Evolutionary conservation across 2,113 vertebrate genomes (phyloP).

Genomic region (Oreochromis niloticus): DNA sequence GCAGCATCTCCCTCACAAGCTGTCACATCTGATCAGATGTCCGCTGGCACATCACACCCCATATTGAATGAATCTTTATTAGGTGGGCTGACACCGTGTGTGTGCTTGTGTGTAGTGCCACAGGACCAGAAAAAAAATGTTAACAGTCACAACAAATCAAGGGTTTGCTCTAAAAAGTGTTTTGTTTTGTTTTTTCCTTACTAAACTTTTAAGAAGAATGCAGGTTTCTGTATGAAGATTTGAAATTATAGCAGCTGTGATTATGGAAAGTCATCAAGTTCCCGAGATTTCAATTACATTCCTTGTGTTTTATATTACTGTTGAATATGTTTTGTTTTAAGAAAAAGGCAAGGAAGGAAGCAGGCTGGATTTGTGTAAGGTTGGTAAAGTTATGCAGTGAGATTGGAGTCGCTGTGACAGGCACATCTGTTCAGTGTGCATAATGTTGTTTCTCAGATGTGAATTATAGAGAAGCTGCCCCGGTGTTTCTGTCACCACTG

Average conservation of each 20-base stretch:
- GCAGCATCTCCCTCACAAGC: constrained; percentile 37
- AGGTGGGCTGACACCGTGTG: constrained; percentile 4
- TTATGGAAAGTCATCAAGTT: neutral
- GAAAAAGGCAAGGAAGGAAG: neutral
- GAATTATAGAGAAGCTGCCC: neutral
- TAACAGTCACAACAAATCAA: neutral
- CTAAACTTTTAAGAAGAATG: neutral
- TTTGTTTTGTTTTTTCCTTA: neutral
- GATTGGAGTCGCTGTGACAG: neutral
- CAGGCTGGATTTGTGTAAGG: neutral
- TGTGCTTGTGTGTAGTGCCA: neutral
- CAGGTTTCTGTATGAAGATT: neutral
- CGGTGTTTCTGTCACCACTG: constrained; percentile 12
- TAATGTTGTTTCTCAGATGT: neutral
- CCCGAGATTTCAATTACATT: neutral
- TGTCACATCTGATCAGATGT: constrained; percentile 60
- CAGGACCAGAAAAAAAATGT: neutral
- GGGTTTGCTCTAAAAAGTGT: neutral
- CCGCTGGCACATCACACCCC: constrained; percentile 13
- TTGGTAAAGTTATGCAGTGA: neutral
- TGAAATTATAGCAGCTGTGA: neutral
- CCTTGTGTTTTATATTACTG: neutral
- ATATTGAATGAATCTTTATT: constrained; percentile 60
- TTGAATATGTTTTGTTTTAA: neutral
- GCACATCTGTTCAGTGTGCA: neutral